Evolutionary conservation across 2,888 invertebrate genomes (phyloP), one percentile per base, ranked within the genome.

Genomic region (Catocala fraxini): DNA sequence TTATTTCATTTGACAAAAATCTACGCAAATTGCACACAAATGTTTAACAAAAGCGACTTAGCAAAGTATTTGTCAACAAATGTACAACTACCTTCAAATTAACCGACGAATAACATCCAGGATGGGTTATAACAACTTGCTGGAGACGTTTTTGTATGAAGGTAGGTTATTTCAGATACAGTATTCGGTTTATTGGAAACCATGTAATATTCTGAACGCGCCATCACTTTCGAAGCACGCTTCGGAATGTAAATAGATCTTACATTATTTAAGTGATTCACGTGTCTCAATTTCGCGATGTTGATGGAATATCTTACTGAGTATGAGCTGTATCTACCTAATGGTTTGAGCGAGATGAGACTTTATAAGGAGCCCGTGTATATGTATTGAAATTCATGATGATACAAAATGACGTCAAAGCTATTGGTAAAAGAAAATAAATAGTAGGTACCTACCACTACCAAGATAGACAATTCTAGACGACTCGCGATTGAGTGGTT

Each of bases 81-180:
- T 61, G 63, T 54, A 41, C n/a, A 13, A 47, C 43, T 46, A 48
- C 34, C 55, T 58, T 65, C 39, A 25, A 51, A 47, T 56, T 65
- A 56, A 62, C 54, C 57, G 53, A 43, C 41, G 35, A 52, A 59
- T 51, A 68, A 73, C 57, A 73, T 65, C 51, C 41, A 51, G 51
- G 33, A 48, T 43, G 35, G 25, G 46, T 63, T 69, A 64, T 74
- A 69, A 72, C 64, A 64, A 75, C 48, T 71, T 65, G n/a, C 43
- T 55, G 42, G 34, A 53, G 55, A 68, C 35, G 35, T 41, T 55
- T 63, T 63, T 56, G 55, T 13, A 51, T 55, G 45, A 63, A 56
- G 51, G 65, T 59, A n/a, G 25, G 39, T 43, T 45, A 60, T 55
- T 55, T 54, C 35, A 34, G 45, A 34, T n/a, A 43, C 13, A 15